phyloP scores from a whole-genome alignment of 2,888 invertebrate species.

The Petrophora chlorosata region DNA sequence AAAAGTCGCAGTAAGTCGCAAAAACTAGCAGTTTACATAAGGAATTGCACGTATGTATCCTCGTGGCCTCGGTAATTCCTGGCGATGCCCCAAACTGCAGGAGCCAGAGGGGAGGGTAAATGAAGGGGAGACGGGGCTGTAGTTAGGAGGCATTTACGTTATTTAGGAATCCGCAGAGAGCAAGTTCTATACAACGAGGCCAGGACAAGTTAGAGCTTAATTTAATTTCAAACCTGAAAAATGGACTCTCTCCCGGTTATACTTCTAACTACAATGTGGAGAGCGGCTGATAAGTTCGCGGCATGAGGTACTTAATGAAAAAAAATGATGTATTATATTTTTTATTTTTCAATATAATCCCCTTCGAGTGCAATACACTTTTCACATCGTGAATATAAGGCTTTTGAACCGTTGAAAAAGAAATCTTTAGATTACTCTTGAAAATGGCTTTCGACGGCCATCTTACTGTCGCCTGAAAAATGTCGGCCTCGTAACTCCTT shows the following conservation, averaged over 20 bases:
- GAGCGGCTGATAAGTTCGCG: too few species aligned
- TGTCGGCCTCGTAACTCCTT: too few species aligned
- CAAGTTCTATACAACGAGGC: slow-evolving; percentile 13
- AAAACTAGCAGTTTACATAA: slow-evolving; percentile 3
- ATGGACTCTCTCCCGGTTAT: slow-evolving; percentile 1
- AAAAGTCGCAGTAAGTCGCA: background rate
- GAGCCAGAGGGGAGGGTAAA: background rate
- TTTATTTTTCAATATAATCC: too few species aligned
- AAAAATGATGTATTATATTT: too few species aligned
- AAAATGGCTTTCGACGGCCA: too few species aligned
- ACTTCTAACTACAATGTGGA: too few species aligned
- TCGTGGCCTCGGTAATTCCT: slow-evolving; percentile 13
- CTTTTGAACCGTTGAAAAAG: too few species aligned
- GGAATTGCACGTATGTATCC: slow-evolving; percentile 16
- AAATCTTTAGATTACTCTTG: too few species aligned
- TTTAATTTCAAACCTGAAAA: slow-evolving; percentile 18
- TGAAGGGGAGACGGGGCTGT: background rate
- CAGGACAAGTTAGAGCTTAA: slow-evolving; percentile 18
- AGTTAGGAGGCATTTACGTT: slow-evolving; percentile 11
- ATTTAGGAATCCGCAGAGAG: slow-evolving; percentile 24
- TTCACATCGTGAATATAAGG: too few species aligned
- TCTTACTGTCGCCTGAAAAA: too few species aligned
- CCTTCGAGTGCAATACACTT: too few species aligned
- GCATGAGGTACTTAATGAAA: too few species aligned
- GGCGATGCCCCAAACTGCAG: slow-evolving; percentile 13